Base-by-base conservation (phyloP, 2,113 vertebrate genomes). In the Argyrosomus japonicus region DNA sequence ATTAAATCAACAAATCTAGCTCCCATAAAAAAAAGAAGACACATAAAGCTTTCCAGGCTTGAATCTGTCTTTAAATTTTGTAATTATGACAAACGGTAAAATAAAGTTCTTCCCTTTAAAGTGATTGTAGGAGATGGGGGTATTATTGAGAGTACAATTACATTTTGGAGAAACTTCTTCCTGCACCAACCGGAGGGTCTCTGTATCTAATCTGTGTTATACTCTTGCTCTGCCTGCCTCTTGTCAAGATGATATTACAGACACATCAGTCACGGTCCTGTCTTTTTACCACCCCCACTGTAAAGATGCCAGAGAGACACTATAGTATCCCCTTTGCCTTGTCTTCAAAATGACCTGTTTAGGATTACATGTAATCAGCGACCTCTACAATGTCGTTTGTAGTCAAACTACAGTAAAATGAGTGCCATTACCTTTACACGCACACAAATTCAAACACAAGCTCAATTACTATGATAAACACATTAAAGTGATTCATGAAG, bases 331-430 rank as follows among this genome's bases (percentile, higher is more conserved):
- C n/a, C 48, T 82, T 69, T 83, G 54, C 58, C 53, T 58, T 51
- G 36, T 73, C 73, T 71, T 86, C 6, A 77, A 54, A 79, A 77
- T 36, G 17, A 61, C 23, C 25, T 6, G 32, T 54, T 40, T 73
- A 71, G 29, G 25, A 32, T 62, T 83, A 43, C 27, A 65, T 81
- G 62, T 81, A 75, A 90, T 90, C 67, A 86, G 61, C 23, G 8
- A 69, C 60, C 62, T 73, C 23, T 60, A 47, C 77, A 75, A 56
- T 89, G 89, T 88, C 40, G 27, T 91, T 91, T 75, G 27, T 75
- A 79, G 83, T 88, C 81, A 91, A 91, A 90, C 68, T 81, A 61
- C 67, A 90, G 82, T 83, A 75, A 89, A 92, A 92, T 88, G 77
- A 45, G 47, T 47, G 48, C 53, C 64, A 65, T 36, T 63, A 43